Conservation (phyloP, 2,113 vertebrate genomes). For the Empidonax traillii region DNA sequence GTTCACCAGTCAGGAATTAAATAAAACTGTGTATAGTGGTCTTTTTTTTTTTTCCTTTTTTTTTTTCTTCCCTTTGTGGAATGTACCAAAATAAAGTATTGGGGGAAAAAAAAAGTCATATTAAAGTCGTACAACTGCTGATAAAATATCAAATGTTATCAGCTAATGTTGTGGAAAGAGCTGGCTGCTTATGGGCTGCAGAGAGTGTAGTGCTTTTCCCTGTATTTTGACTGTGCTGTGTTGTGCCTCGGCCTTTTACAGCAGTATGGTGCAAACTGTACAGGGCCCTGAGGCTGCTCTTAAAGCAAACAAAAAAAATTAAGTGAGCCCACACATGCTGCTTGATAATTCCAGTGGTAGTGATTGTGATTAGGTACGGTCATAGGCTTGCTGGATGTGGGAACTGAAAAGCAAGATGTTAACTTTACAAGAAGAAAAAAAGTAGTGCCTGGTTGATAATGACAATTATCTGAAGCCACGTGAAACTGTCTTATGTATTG, state of each 20-base stretch:
- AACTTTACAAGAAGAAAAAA: no score
- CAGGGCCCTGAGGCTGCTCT: background rate
- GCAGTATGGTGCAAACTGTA: background rate
- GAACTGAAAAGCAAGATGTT: background rate
- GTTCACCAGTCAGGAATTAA: background rate
- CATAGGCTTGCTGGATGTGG: background rate
- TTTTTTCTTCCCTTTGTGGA: background rate
- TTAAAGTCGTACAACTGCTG: background rate
- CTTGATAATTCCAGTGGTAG: background rate
- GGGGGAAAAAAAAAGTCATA: background rate
- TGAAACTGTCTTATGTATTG: background rate
- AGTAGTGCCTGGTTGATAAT: background rate
- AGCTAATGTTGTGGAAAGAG: background rate
- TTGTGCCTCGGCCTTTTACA: background rate
- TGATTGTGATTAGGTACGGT: background rate
- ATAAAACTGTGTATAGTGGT: background rate
- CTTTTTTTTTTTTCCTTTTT: background rate
- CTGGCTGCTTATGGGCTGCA: background rate
- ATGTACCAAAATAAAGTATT: background rate
- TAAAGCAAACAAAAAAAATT: background rate
- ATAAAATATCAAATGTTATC: background rate
- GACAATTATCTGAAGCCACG: background rate
- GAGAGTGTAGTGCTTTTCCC: background rate
- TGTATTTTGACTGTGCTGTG: background rate
- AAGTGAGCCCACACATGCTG: background rate